Percentiles rank a stretch among this genome's conserved stretches.
phyloP scores from a whole-genome alignment of 2,113 vertebrate genomes.

The Deroptyus accipitrinus region DNA sequence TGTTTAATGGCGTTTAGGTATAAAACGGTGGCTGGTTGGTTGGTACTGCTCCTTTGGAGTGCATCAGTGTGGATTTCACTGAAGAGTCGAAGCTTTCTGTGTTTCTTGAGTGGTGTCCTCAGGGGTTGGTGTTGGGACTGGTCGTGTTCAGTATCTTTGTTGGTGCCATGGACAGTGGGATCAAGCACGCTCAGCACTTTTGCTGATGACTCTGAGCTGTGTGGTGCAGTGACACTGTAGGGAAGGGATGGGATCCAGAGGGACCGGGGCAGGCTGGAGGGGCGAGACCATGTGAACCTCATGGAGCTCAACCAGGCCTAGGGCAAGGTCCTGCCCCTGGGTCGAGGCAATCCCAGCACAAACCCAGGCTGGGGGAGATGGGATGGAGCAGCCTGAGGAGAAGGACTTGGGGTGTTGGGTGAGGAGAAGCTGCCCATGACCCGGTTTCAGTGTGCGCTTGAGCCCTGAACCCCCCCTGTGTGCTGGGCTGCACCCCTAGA shows the following conservation, averaged over 20 bases:
- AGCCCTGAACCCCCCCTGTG: background rate
- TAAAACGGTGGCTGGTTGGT: background rate
- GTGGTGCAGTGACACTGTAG: too few relatives aligned
- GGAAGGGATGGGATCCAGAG: too few relatives aligned
- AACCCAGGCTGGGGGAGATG: background rate
- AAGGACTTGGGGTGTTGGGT: background rate
- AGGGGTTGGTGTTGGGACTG: background rate
- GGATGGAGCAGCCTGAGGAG: background rate
- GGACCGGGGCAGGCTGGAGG: too few relatives aligned
- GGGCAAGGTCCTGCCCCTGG: background rate
- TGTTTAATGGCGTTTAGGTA: background rate
- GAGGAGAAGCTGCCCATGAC: background rate
- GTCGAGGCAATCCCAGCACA: too few relatives aligned
- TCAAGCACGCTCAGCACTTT: too few relatives aligned
- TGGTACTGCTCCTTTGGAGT: background rate
- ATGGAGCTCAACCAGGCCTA: background rate
- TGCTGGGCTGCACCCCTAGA: background rate
- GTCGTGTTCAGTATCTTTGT: background rate
- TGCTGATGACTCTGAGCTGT: too few relatives aligned
- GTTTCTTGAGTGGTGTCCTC: background rate
- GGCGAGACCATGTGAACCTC: background rate
- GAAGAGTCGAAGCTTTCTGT: background rate
- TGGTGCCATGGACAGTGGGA: background rate
- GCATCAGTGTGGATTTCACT: background rate
- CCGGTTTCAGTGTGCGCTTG: background rate